phyloP scores from a whole-genome alignment of 2,113 vertebrate genomes.

The Brevimyrus niger region DNA sequence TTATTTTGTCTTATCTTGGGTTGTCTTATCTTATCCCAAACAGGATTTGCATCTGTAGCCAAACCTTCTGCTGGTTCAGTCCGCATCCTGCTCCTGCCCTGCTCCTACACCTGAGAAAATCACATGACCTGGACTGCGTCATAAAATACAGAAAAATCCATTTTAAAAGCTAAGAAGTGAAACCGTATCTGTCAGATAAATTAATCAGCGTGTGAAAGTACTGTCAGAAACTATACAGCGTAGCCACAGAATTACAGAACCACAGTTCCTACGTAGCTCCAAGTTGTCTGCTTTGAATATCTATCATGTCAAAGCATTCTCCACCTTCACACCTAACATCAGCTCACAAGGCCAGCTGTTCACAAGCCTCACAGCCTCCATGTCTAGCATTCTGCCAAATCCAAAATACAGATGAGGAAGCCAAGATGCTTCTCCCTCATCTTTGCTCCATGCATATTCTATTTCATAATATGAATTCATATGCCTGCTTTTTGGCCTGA shows the following conservation, averaged over 20 bases:
- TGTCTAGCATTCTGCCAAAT: not conserved
- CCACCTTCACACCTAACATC: not conserved
- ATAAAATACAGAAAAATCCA: not conserved
- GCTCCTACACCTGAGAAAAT: not conserved
- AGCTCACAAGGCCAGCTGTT: not conserved
- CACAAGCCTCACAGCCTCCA: not conserved
- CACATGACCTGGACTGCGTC: not conserved
- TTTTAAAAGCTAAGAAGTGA: not conserved
- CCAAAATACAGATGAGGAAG: not conserved
- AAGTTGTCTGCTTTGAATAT: not conserved
- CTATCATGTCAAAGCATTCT: not conserved
- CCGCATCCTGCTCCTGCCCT: not conserved
- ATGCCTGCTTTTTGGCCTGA: not conserved
- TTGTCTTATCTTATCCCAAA: not conserved
- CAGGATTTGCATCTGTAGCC: not conserved
- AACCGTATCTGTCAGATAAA: not conserved
- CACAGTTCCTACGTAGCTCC: not conserved
- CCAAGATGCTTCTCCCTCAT: not conserved
- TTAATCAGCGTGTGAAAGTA: not conserved
- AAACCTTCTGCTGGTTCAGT: not conserved
- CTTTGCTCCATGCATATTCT: not conserved
- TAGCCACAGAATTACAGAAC: not conserved
- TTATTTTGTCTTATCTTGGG: not conserved
- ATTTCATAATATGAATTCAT: not conserved
- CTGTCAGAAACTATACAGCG: not conserved